phyloP scores from a whole-genome alignment of 2,113 vertebrate genomes.

The Nyctereutes procyonoides region DNA sequence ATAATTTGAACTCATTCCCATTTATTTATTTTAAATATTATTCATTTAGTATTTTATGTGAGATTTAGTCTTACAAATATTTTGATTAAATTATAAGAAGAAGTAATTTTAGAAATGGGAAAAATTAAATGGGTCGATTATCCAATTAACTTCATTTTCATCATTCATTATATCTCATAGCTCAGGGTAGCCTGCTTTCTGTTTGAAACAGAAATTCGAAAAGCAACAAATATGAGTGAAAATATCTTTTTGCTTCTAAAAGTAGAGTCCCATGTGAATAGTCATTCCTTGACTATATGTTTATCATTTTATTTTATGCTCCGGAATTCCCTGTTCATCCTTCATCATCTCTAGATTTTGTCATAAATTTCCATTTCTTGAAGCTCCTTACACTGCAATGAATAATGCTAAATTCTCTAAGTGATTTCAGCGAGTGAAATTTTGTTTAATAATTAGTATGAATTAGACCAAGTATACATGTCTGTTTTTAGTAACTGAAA shows the following conservation, averaged over 20 bases:
- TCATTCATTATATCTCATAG: not conserved
- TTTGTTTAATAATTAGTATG: not conserved
- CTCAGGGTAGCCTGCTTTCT: not conserved
- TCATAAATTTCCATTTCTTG: not conserved
- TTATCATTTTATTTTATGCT: not conserved
- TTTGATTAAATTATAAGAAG: not conserved
- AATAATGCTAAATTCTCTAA: not conserved
- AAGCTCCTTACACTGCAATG: not conserved
- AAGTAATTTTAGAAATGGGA: not conserved
- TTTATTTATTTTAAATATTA: constrained; percentile 7
- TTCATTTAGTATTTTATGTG: not conserved
- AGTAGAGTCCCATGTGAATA: not conserved
- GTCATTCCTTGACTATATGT: not conserved
- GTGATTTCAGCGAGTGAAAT: not conserved
- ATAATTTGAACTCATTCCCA: not conserved
- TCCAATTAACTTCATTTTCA: not conserved
- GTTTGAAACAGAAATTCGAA: not conserved
- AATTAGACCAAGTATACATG: not conserved
- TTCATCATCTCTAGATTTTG: not conserved
- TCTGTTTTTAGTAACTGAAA: not conserved
- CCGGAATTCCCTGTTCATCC: not conserved
- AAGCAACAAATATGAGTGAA: not conserved
- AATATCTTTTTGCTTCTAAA: not conserved
- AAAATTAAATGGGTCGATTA: not conserved
- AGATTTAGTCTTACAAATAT: not conserved